Conservation (phyloP, 92 coral and sea anemone genomes). For the Parazoanthus darwini region DNA sequence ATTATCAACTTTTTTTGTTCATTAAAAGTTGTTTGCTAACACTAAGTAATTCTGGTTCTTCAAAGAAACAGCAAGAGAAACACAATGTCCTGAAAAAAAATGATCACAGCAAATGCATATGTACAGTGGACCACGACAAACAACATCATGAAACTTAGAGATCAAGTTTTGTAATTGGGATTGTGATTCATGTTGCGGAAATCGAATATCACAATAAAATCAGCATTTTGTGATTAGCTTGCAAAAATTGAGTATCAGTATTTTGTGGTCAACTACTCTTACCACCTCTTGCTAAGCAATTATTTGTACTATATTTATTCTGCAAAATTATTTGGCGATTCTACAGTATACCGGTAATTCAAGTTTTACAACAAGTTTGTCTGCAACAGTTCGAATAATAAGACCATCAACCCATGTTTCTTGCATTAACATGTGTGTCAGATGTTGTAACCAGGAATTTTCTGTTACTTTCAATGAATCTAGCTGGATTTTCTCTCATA, state of each 20-base stretch:
- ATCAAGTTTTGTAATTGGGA: constrained; percentile 33
- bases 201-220: neutral
- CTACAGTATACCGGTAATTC: neutral
- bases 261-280: constrained; percentile 2
- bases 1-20: constrained; percentile 51
- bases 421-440: constrained; percentile 26
- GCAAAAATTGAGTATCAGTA: too few species aligned
- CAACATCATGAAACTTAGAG: constrained; percentile 50
- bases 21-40: constrained; percentile 31
- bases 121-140: constrained; percentile 37
- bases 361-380: constrained; percentile 21
- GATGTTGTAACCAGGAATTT: constrained; percentile 34
- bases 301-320: constrained; percentile 19
- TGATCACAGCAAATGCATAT: constrained; percentile 52
- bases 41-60: constrained; percentile 40
- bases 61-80: constrained; percentile 29
- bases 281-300: neutral
- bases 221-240: neutral
- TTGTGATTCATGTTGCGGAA: neutral
- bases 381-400: constrained; percentile 48
- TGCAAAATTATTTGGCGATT: constrained; percentile 41
- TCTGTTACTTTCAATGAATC: constrained; percentile 46
- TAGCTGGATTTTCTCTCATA: constrained; percentile 40
- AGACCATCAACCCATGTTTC: constrained; percentile 49
- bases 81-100: constrained; percentile 45